These are phyloP conservation scores for Malurus leucopterus DNA, from an alignment of 2,797 vertebrate genomes.

Conservation along the genomic window DNA sequence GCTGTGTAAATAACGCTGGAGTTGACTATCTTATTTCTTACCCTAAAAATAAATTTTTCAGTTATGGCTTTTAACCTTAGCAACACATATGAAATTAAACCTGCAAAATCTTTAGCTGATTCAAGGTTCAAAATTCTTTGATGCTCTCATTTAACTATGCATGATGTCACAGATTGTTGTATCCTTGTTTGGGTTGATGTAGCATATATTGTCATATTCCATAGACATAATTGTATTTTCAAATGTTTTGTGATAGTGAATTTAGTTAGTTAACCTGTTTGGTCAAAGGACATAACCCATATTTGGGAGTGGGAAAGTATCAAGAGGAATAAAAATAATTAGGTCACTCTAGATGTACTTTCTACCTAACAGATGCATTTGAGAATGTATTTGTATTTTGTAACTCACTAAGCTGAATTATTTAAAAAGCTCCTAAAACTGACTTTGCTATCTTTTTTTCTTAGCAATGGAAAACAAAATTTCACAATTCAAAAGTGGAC, in stretches of 20 bases:
- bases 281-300: not conserved
- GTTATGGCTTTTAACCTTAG: not conserved
- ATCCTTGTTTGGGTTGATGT: not conserved
- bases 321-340: not conserved
- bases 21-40: not conserved
- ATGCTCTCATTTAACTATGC: not conserved
- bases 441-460: not conserved
- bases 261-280: not conserved
- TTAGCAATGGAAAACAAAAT: slow-evolving; percentile 40
- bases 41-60: not conserved
- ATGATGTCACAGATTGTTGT: not conserved
- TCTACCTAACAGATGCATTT: not conserved
- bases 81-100: not conserved
- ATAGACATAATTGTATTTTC: not conserved
- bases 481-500: slow-evolving; percentile 30
- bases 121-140: not conserved
- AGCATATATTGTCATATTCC: not conserved
- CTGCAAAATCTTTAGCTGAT: not conserved
- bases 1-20: not conserved
- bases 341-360: not conserved
- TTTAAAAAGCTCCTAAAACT: not conserved
- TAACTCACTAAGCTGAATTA: not conserved
- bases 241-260: not conserved
- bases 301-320: not conserved
- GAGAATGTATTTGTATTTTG: not conserved